Evolutionary conservation across 2,888 invertebrate species (phyloP).

Genomic region (Chrysodeixis includens): DNA sequence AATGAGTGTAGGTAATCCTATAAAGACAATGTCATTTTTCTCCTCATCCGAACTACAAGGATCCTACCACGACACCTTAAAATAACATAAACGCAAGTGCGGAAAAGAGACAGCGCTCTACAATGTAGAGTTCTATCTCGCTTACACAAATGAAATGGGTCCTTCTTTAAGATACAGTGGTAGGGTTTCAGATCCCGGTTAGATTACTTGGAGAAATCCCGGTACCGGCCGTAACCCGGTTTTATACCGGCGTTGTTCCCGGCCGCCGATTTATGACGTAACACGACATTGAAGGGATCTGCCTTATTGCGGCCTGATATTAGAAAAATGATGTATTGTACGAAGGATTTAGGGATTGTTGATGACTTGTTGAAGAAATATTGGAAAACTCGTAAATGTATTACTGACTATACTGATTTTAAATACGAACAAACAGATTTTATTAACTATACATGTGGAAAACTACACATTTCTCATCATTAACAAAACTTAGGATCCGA

Average conservation of each 20-base stretch:
- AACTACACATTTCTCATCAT: no score
- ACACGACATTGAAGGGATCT: conserved; percentile 30
- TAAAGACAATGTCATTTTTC: conserved; percentile 36
- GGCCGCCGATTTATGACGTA: conserved; percentile 54
- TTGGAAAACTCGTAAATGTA: background rate
- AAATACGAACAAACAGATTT: background rate
- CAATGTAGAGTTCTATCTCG: no score
- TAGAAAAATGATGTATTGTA: conserved; percentile 46
- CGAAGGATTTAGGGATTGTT: conserved; percentile 26
- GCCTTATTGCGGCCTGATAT: conserved; percentile 34
- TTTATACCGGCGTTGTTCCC: conserved; percentile 43
- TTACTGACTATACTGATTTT: no score
- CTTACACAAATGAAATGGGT: no score
- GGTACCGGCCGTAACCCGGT: conserved; percentile 62
- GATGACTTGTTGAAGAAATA: background rate
- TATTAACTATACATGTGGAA: no score
- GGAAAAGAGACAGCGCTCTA: no score
- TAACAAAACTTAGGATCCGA: no score
- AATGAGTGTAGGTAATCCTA: conserved; percentile 39
- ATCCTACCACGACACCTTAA: no score
- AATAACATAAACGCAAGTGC: no score
- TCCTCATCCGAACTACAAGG: conserved; percentile 18
- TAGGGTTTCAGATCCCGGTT: conserved; percentile 41
- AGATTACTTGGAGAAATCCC: conserved; percentile 65
- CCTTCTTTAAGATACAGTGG: no score